Conservation (phyloP, 2,113 vertebrate genomes). For the Okapia johnstoni region DNA sequence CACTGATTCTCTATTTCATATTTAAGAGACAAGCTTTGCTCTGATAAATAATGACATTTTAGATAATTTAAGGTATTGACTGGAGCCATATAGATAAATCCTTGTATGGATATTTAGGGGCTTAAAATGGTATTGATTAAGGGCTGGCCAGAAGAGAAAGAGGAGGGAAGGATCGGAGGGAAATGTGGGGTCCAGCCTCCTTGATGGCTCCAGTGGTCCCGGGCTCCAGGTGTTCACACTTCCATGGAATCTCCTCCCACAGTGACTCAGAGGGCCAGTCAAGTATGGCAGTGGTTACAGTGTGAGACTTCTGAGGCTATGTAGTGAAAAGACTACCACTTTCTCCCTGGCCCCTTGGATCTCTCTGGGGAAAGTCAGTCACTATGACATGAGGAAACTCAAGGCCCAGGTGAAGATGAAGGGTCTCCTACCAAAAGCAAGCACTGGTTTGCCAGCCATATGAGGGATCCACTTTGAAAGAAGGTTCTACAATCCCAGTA, state of each 20-base stretch:
- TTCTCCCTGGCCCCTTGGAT: not conserved
- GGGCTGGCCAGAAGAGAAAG: not conserved
- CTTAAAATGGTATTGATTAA: not conserved
- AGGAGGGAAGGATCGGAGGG: not conserved
- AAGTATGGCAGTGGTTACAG: not conserved
- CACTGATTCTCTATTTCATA: not conserved
- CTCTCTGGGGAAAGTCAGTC: not conserved
- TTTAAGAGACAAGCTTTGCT: not conserved
- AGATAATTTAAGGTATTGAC: not conserved
- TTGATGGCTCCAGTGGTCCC: not conserved
- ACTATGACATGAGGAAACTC: not conserved
- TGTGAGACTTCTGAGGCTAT: not conserved
- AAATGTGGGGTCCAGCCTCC: not conserved
- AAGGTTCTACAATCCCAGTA: not conserved
- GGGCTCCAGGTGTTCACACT: not conserved
- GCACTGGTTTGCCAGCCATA: not conserved
- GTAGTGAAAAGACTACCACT: not conserved
- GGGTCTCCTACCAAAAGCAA: not conserved
- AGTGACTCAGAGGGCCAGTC: not conserved
- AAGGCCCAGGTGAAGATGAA: not conserved
- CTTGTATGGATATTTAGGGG: not conserved
- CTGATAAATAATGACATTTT: not conserved
- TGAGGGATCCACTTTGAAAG: not conserved
- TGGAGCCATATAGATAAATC: not conserved
- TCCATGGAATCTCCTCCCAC: not conserved